Percentiles rank a stretch among this genome's conserved stretches.
phyloP scores from a whole-genome alignment of 2,113 vertebrate species.

The Cephalophus harveyi region DNA sequence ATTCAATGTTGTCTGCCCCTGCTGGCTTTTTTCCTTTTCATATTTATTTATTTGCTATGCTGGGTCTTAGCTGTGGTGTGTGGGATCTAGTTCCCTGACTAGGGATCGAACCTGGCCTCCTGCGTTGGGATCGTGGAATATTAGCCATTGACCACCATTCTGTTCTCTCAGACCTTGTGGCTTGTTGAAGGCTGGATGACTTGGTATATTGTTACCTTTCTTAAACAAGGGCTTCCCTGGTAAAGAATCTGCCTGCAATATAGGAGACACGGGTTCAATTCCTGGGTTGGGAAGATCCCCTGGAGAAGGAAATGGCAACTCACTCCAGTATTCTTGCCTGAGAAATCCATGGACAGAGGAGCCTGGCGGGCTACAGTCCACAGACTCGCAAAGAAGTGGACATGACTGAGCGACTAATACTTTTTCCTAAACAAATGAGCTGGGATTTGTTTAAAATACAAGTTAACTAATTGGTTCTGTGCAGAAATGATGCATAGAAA shows the following conservation, averaged over 20 bases:
- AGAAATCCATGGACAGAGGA: background rate
- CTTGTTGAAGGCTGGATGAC: background rate
- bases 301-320: background rate
- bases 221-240: background rate
- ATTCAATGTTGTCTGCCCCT: background rate
- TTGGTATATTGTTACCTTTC: background rate
- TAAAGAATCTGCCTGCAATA: background rate
- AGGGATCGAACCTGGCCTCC: background rate
- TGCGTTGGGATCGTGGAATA: background rate
- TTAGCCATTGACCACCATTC: background rate
- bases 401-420: background rate
- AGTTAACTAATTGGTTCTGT: background rate
- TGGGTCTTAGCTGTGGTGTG: background rate
- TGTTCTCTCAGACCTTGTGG: background rate
- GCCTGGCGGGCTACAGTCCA: background rate
- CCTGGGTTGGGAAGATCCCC: background rate
- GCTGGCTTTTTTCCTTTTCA: background rate
- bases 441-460: background rate
- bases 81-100: background rate
- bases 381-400: background rate
- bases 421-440: background rate
- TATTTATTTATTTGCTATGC: background rate
- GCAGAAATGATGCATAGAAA: background rate
- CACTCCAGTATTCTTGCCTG: background rate
- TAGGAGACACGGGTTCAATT: background rate